Conservation (phyloP, 2,888 invertebrate species). For the Cacoxenus indagator region DNA sequence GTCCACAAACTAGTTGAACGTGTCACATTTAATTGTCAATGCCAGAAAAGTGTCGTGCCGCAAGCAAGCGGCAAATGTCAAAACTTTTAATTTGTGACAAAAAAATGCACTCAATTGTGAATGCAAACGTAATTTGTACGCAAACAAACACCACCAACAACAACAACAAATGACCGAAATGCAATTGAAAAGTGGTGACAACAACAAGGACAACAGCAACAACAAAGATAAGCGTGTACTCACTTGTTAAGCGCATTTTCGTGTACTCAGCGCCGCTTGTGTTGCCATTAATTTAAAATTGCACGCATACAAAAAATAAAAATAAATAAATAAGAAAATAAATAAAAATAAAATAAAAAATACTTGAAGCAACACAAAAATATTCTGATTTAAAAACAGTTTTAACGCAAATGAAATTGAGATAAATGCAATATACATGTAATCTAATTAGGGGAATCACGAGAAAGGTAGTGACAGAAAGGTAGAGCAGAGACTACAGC, state of each 20-base stretch:
- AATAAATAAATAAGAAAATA: neutral
- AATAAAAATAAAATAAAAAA: neutral
- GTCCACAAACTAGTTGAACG: conserved; percentile 7
- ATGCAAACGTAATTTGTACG: neutral
- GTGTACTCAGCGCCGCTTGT: neutral
- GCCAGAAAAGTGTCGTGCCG: neutral
- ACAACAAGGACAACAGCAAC: neutral
- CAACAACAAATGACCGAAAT: neutral
- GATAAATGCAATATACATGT: neutral
- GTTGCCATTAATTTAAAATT: neutral
- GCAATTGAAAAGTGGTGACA: neutral
- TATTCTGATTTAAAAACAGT: neutral
- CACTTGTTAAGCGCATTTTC: conserved; percentile 19
- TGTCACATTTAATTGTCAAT: conserved; percentile 17
- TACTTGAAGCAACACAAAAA: neutral
- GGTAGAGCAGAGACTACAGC: neutral
- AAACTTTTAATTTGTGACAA: conserved; percentile 11
- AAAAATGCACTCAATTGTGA: conserved; percentile 16
- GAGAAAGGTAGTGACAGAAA: too few relatives aligned
- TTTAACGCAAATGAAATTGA: neutral
- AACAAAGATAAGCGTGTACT: neutral
- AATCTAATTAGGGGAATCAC: neutral
- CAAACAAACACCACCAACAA: neutral
- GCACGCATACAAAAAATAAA: neutral
- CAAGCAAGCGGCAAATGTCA: conserved; percentile 8